phyloP scores from a whole-genome alignment of 2,113 vertebrate genomes.

The Diphyllodes magnificus region DNA sequence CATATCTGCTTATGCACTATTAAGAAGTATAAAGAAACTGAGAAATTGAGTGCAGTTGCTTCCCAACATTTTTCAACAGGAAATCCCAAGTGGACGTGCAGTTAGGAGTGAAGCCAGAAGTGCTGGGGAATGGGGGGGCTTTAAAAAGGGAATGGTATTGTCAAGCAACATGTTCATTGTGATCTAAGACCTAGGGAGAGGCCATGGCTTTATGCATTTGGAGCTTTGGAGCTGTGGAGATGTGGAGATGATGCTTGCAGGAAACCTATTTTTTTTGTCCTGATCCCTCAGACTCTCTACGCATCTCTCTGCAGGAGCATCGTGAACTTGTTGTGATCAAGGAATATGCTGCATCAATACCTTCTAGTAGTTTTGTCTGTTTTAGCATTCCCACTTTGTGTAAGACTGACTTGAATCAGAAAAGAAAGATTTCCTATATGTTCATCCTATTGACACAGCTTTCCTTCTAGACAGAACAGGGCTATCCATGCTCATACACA shows the following conservation, averaged over 20 bases:
- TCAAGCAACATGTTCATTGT: background rate
- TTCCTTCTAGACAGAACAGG: background rate
- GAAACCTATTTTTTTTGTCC: background rate
- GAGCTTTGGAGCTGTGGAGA: background rate
- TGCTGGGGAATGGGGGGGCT: background rate
- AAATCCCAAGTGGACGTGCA: background rate
- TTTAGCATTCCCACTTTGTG: background rate
- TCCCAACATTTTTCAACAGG: background rate
- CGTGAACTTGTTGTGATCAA: rapidly evolving
- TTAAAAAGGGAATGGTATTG: background rate
- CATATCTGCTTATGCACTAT: background rate
- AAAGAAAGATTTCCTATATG: background rate
- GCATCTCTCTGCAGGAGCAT: background rate
- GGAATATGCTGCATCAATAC: background rate
- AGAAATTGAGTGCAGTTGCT: background rate
- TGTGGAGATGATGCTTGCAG: background rate
- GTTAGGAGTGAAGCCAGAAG: background rate
- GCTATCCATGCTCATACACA: too few species aligned
- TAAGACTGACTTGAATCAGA: background rate
- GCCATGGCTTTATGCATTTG: background rate
- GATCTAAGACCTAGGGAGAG: background rate
- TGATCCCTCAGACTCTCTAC: background rate
- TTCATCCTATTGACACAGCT: background rate
- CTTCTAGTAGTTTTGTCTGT: background rate
- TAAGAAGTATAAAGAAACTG: background rate